Evolutionary conservation across 2,113 vertebrate genomes (phyloP).

Genomic region (Crocuta crocuta): DNA sequence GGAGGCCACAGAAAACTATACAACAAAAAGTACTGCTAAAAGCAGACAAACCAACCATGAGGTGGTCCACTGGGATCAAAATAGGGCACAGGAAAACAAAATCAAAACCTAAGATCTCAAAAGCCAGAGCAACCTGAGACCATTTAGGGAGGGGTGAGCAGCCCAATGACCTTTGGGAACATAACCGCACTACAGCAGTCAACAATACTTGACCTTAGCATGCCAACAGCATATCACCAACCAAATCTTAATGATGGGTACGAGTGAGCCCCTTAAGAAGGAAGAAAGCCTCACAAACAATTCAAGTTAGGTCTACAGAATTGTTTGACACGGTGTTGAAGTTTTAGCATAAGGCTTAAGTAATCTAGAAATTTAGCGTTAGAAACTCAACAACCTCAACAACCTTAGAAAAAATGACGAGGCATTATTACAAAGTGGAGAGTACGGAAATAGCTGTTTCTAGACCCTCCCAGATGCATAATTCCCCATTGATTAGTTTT

Average conservation of each 20-base stretch:
- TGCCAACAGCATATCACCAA: not conserved
- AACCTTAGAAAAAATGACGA: not conserved
- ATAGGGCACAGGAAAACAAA: not conserved
- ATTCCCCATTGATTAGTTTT: constrained; percentile 9
- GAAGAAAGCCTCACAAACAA: not conserved
- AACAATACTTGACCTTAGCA: not conserved
- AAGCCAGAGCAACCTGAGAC: not conserved
- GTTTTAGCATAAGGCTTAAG: not conserved
- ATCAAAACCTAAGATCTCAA: not conserved
- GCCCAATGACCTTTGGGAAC: not conserved
- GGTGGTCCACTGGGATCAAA: not conserved
- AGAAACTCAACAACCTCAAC: not conserved
- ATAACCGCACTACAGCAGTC: not conserved
- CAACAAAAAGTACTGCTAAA: not conserved
- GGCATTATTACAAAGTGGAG: not conserved
- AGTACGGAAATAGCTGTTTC: not conserved
- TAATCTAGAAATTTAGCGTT: not conserved
- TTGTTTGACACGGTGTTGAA: not conserved
- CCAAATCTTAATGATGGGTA: not conserved
- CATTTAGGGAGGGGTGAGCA: not conserved
- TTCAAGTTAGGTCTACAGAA: not conserved
- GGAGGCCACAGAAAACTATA: not conserved
- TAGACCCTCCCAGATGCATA: not conserved
- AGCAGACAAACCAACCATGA: not conserved
- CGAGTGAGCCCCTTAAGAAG: not conserved